These are phyloP conservation scores for Drosophila nannoptera DNA, from an alignment of 1,140 invertebrate species.

Conservation along the genomic window DNA sequence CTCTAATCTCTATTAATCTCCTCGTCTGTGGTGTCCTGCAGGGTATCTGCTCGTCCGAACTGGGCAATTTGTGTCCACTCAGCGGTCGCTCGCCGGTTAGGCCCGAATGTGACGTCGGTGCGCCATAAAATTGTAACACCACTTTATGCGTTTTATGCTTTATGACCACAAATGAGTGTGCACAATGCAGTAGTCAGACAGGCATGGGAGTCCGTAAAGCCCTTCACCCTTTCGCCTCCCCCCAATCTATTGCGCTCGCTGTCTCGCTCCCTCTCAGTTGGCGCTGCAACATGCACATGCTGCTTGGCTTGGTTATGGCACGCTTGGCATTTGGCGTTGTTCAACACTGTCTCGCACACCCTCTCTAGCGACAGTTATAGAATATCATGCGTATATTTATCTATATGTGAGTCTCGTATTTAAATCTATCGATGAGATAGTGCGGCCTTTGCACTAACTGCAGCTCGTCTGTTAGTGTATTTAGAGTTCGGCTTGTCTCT, in stretches of 20 bases:
- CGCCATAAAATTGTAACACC: conserved; percentile 74
- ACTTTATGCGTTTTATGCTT: conserved; percentile 77
- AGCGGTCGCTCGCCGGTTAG: conserved; percentile 31
- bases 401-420: background rate
- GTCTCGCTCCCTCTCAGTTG: background rate
- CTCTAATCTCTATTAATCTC: too few species aligned
- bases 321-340: conserved; percentile 57
- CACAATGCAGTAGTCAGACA: conserved; percentile 61
- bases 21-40: background rate
- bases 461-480: background rate
- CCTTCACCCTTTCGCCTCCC: background rate
- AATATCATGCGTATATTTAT: background rate
- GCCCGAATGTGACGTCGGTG: conserved; percentile 57
- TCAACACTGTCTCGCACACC: background rate
- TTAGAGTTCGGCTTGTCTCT: background rate
- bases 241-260: background rate
- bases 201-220: conserved; percentile 16
- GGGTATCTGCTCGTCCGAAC: conserved; percentile 36
- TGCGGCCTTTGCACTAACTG: conserved; percentile 6
- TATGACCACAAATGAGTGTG: conserved; percentile 75
- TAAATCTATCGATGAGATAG: too few species aligned
- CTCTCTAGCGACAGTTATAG: background rate
- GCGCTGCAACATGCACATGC: conserved; percentile 55
- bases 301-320: conserved; percentile 69
- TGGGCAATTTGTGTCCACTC: background rate